Evolutionary conservation across 2,113 vertebrate genomes (phyloP).

Genomic region (Panthera leo): DNA sequence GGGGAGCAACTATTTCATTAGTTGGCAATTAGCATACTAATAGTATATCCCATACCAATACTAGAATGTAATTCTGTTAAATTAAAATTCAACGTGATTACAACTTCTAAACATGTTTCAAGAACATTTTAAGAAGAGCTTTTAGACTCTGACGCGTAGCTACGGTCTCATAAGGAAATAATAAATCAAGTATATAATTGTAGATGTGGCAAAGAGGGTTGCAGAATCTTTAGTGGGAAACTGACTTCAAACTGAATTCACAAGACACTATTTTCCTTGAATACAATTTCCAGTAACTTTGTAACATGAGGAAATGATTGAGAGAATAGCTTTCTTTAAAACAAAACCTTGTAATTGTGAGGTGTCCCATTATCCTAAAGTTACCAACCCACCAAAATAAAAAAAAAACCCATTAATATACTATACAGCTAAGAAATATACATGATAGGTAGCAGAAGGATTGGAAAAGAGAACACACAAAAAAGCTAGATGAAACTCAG

Average conservation of each 20-base stretch:
- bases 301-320: constrained; percentile 69
- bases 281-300: constrained; percentile 66
- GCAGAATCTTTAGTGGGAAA: constrained; percentile 25
- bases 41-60: not conserved
- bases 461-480: not conserved
- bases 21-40: not conserved
- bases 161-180: not conserved
- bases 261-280: constrained; percentile 58
- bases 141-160: not conserved
- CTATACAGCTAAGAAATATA: constrained; percentile 20
- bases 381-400: constrained; percentile 54
- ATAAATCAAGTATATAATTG: constrained; percentile 31
- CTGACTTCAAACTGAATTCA: constrained; percentile 58
- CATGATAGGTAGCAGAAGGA: not conserved
- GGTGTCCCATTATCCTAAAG: constrained; percentile 45
- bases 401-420: constrained; percentile 55
- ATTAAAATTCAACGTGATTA: not conserved
- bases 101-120: constrained; percentile 28
- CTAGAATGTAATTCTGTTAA: constrained; percentile 22
- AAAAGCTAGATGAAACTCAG: not conserved
- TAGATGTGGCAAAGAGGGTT: not conserved
- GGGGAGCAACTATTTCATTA: not conserved
- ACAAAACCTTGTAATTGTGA: constrained; percentile 55
- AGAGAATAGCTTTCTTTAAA: constrained; percentile 67
- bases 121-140: not conserved